A percentile compares a stretch with the other conserved stretches of the same genome.
Evolutionary conservation across 1,140 invertebrate species (phyloP).

Genomic region (Brachionus koreanus): DNA sequence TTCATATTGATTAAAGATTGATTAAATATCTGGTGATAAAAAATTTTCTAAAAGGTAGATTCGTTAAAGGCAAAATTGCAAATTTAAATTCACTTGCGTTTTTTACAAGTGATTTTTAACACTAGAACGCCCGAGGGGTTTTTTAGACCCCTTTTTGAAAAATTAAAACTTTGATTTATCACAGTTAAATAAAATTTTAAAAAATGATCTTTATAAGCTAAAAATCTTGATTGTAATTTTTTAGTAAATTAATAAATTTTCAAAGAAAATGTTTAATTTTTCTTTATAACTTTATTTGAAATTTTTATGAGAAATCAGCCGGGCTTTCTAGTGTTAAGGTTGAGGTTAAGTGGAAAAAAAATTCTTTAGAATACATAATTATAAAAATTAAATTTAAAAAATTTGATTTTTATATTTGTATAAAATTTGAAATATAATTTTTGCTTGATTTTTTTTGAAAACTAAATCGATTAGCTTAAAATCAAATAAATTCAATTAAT

Average conservation of each 20-base stretch:
- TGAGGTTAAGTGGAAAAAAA: too few relatives aligned
- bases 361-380: neutral
- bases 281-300: too few relatives aligned
- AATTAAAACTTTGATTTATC: too few relatives aligned
- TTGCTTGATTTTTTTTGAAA: neutral
- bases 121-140: too few relatives aligned
- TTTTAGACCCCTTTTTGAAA: too few relatives aligned
- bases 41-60: neutral
- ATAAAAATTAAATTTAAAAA: neutral
- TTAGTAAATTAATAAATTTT: too few relatives aligned
- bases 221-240: too few relatives aligned
- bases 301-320: too few relatives aligned
- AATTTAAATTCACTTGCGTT: neutral
- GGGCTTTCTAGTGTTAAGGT: too few relatives aligned
- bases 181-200: neutral
- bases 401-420: neutral
- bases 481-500: neutral
- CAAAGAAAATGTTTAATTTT: too few relatives aligned
- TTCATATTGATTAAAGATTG: too few relatives aligned
- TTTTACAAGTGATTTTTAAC: neutral
- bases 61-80: neutral
- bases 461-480: neutral
- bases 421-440: neutral
- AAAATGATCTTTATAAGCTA: too few relatives aligned
- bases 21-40: neutral